Evolutionary conservation across 2,888 invertebrate species (phyloP), one percentile per base, ranked within the genome.

Genomic region (Pseudolycoriella hygida): DNA sequence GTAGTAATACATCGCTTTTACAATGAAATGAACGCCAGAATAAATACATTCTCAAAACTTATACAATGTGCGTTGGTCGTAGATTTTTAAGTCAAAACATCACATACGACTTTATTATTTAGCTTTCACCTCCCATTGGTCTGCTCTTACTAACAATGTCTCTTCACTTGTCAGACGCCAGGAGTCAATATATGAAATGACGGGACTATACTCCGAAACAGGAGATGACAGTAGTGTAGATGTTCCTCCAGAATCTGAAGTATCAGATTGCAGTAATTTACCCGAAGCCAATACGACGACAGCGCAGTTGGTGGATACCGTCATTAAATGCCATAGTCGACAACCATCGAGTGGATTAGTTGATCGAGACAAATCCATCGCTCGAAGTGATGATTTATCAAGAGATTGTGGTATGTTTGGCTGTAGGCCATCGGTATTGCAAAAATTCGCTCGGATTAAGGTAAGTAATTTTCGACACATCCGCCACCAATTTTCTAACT

Each of bases 141-240:
- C n/a, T n/a, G n/a, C n/a, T 34, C 15, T 34, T 12, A 34, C n/a
- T 34, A 34, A 34, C 11, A 8, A 10, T 12, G 12, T 14, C 12
- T 34, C 5, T 14, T 14, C 4, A 14, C 11, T 14, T 34, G 5
- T 31, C 62, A 75, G 84, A 60, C 75, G 84, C 64, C 85, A 85
- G 72, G 85, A 86, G 65, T 85, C 85, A 57, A 85, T 85, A 83
- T 86, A 86, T 64, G 82, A 85, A 53, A 84, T 85, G 84, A 86
- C 85, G 40, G 85, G 85, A 25, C 69, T 86, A 48, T 86, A 86
- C 62, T 80, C 84, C 49, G 84, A 84, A 58, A 71, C 76, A 30
- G 72, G 76, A 53, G 71, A 70, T 50, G 77, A 76, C 53, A 70
- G 71, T 50, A 70, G 67, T 45, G 66, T 68, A 51, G 66, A 63